A percentile compares a stretch with the other conserved stretches of the same genome.
phyloP scores from a whole-genome alignment of 2,113 vertebrate species.

The Odontesthes bonariensis region DNA sequence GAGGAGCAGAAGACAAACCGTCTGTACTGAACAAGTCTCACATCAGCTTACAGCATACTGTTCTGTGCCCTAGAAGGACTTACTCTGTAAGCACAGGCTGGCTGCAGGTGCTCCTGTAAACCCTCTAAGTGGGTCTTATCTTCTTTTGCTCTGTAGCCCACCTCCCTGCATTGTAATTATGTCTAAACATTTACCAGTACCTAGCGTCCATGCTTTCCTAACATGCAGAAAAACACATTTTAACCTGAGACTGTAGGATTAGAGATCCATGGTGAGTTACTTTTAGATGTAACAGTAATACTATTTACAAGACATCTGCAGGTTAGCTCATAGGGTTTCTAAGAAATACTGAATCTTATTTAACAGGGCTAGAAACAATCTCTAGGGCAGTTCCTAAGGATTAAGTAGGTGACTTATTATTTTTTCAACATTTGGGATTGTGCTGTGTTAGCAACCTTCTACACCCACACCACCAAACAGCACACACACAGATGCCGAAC shows the following conservation, averaged over 20 bases:
- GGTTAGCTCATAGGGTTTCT: slow-evolving; percentile 20
- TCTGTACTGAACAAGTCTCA: slow-evolving; percentile 10
- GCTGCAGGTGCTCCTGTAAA: slow-evolving; percentile 43
- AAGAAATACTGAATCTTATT: slow-evolving; percentile 49
- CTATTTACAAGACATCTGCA: slow-evolving; percentile 25
- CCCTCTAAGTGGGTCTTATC: slow-evolving; percentile 15
- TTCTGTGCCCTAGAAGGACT: slow-evolving; percentile 14
- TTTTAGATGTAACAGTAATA: slow-evolving; percentile 13
- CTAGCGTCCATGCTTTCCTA: background rate
- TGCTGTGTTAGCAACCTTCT: background rate
- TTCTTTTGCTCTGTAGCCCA: background rate
- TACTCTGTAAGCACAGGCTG: slow-evolving; percentile 36
- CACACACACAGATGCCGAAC: too few relatives aligned
- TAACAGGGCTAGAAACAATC: slow-evolving; percentile 41
- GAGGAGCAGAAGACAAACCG: slow-evolving; percentile 23
- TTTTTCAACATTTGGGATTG: background rate
- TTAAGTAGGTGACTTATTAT: background rate
- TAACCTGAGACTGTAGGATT: slow-evolving; percentile 1
- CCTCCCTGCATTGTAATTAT: slow-evolving; percentile 12
- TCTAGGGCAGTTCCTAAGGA: slow-evolving; percentile 41
- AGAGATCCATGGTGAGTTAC: background rate
- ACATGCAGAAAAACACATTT: slow-evolving; percentile 10
- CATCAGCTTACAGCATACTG: slow-evolving; percentile 10
- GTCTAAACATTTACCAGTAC: slow-evolving; percentile 23
- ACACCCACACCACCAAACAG: too few relatives aligned